Conservation (phyloP, 53 echinoderm and acorn worm genomes). For the Apostichopus leukothele region DNA sequence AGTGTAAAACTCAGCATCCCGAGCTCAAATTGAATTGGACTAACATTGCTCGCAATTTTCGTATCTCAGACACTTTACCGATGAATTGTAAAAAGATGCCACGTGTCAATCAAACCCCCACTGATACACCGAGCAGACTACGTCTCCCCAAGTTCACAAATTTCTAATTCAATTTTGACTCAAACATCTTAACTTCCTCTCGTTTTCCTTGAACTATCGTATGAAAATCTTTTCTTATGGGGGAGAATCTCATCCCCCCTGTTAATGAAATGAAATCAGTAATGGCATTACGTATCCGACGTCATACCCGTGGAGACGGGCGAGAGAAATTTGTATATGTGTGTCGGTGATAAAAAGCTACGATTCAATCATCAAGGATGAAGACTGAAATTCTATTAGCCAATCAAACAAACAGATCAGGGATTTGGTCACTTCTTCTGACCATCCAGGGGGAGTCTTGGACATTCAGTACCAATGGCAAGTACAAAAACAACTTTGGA, state of each 20-base stretch:
- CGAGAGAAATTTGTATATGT: neutral
- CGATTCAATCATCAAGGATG: conserved; percentile 7
- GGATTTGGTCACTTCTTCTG: neutral
- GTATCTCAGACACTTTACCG: conserved; percentile 26
- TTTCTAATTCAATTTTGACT: conserved; percentile 9
- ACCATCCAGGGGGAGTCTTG: neutral
- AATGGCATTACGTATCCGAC: neutral
- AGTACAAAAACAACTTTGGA: too few relatives aligned
- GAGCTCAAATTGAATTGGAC: neutral
- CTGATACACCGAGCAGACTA: neutral
- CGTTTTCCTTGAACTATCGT: neutral
- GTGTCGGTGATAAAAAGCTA: neutral
- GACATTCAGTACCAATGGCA: too few relatives aligned
- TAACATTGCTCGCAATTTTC: conserved; percentile 13
- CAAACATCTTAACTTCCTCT: neutral
- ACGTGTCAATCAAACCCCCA: conserved; percentile 29
- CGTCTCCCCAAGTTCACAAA: too few relatives aligned
- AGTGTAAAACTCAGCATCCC: neutral
- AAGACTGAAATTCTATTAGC: neutral
- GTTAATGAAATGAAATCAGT: neutral
- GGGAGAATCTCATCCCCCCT: neutral
- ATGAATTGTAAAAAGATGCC: neutral
- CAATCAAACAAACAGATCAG: neutral
- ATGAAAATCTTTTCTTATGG: neutral
- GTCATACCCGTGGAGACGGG: neutral